Evolutionary conservation across 2,797 vertebrate species (phyloP).

Genomic region (Oreonectes daqikongensis): DNA sequence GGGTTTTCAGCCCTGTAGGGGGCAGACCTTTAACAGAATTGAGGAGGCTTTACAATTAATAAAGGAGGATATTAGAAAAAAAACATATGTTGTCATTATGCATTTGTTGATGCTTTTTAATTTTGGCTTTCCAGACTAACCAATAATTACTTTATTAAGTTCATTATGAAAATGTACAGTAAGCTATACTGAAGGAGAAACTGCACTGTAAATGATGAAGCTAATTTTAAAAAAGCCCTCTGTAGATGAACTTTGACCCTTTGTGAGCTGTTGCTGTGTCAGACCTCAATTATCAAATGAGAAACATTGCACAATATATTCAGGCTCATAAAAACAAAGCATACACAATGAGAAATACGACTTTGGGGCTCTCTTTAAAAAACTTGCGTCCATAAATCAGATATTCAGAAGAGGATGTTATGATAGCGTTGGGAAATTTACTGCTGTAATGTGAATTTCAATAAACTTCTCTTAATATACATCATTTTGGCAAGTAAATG

Average conservation of each 20-base stretch:
- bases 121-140: neutral
- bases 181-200: constrained; percentile 10
- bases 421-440: neutral
- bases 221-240: constrained; percentile 54
- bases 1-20: neutral
- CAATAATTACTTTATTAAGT: neutral
- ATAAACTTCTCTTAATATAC: neutral
- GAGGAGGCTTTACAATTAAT: neutral
- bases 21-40: constrained; percentile 10
- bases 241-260: constrained; percentile 43
- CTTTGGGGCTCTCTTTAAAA: constrained; percentile 32
- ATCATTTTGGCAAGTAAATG: constrained; percentile 6
- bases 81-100: neutral
- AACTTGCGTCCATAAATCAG: constrained; percentile 58
- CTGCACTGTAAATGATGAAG: constrained; percentile 40
- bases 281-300: constrained; percentile 62
- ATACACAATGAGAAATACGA: constrained; percentile 57
- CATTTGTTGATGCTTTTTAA: neutral
- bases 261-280: constrained; percentile 54
- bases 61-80: constrained; percentile 9
- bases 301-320: constrained; percentile 46
- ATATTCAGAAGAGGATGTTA: constrained; percentile 35
- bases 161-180: constrained; percentile 19
- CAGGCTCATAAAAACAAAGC: constrained; percentile 56
- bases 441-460: neutral